Percentiles rank a stretch among this genome's conserved stretches.
phyloP scores from a whole-genome alignment of 2,888 invertebrate species.

The Alsophila aescularia region DNA sequence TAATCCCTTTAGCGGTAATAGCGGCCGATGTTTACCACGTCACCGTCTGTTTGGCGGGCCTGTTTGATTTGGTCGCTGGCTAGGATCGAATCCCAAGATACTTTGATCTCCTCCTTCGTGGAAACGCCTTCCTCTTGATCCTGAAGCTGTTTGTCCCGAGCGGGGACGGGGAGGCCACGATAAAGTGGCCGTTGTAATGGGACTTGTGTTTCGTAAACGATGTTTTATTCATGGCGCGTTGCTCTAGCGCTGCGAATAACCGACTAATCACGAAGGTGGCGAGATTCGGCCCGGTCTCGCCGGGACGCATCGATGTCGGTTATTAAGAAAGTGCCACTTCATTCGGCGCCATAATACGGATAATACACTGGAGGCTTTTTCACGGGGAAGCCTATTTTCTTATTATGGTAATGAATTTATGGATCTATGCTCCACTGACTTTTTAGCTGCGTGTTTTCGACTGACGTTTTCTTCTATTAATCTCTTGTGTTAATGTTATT shows the following conservation, averaged over 20 bases:
- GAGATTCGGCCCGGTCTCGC: constrained; percentile 48
- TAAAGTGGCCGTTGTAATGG: constrained; percentile 54
- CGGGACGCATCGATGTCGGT: constrained; percentile 46
- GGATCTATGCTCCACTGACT: background rate
- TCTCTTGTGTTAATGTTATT: background rate
- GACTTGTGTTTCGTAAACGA: constrained; percentile 69
- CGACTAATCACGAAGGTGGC: constrained; percentile 77
- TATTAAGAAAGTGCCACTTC: constrained; percentile 57
- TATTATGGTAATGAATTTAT: constrained; percentile 17
- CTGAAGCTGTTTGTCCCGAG: constrained; percentile 7
- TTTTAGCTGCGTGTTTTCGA: constrained; percentile 1
- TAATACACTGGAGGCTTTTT: constrained; percentile 19
- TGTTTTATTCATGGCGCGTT: constrained; percentile 80
- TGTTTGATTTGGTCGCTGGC: constrained; percentile 58
- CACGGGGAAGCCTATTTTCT: constrained; percentile 24
- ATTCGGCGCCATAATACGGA: constrained; percentile 58
- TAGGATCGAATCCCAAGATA: constrained; percentile 48
- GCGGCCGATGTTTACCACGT: constrained; percentile 62
- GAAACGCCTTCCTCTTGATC: background rate
- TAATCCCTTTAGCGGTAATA: constrained; percentile 65
- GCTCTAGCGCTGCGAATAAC: constrained; percentile 71
- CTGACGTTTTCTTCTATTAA: background rate
- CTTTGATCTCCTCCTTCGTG: constrained; percentile 26
- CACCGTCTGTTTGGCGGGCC: constrained; percentile 59
- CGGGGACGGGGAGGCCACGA: constrained; percentile 39